phyloP scores from a whole-genome alignment of 2,113 vertebrate species.

The Hirundichthys speculiger region DNA sequence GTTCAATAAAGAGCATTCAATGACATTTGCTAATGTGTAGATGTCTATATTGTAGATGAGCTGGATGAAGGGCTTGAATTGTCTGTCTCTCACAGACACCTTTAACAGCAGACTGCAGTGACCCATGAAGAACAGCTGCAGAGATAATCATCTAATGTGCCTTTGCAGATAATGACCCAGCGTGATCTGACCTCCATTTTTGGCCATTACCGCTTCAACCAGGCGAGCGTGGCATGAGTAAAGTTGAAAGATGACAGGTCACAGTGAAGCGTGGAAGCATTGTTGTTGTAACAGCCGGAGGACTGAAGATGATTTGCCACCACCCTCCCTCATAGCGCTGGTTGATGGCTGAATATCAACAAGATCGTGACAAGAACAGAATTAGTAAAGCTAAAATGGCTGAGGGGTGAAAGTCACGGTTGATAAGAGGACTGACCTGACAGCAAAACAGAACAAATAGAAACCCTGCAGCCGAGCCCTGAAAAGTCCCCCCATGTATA shows the following conservation, averaged over 20 bases:
- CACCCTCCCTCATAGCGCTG: constrained; percentile 15
- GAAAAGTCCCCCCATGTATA: no score
- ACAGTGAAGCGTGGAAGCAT: neutral
- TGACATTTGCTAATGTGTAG: constrained; percentile 50
- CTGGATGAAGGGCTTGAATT: constrained; percentile 25
- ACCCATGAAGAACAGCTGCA: constrained; percentile 47
- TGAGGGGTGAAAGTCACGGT: constrained; percentile 4
- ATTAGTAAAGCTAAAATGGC: neutral
- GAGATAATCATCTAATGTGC: constrained; percentile 56
- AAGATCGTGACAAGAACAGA: constrained; percentile 13
- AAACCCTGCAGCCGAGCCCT: neutral
- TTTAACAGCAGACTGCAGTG: constrained; percentile 35
- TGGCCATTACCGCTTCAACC: constrained; percentile 54
- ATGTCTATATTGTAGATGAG: constrained; percentile 42
- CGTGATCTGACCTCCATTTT: constrained; percentile 57
- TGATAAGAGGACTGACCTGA: neutral
- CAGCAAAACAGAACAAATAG: constrained; percentile 7
- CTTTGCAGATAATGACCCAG: constrained; percentile 49
- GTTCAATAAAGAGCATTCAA: constrained; percentile 19
- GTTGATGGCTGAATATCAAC: constrained; percentile 16
- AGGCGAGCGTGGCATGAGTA: constrained; percentile 1
- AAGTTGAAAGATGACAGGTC: constrained; percentile 34
- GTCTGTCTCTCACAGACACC: constrained; percentile 28
- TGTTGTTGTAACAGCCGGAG: constrained; percentile 30
- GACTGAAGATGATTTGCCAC: constrained; percentile 7